Base-by-base conservation (phyloP, 2,797 vertebrate genomes). In the Paratrypauchen microcephalus region DNA sequence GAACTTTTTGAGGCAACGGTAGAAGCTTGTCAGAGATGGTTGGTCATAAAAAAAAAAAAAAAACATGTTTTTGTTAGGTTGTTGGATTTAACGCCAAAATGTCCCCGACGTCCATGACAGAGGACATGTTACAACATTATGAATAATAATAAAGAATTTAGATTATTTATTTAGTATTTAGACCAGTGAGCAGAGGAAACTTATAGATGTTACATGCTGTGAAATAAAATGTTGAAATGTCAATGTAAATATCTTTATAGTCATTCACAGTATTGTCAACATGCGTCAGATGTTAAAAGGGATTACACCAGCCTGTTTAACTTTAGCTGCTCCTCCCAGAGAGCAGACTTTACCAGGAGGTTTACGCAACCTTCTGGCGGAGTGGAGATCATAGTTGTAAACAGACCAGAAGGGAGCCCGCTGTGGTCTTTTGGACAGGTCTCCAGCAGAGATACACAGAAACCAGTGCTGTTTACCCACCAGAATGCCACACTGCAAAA, bases 361-460 rank as follows among this genome's bases (percentile, higher is more conserved):
- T 69, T 74, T 69, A 73, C 68, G 75, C 52, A 83, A 75, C 68
- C 73, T 70, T 58, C 52, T 64, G 39, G 45, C 60, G 21, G 23
- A 78, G 70, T 19, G 61, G 54, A 85, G 71, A 82, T 81, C 73
- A 77, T 16, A 79, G 12, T 66, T 0, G 57, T 63, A 78, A 32
- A 66, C 39, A 69, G 58, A 39, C 41, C 3, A 30, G 71, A 69
- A 39, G 71, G 68, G 32, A 85, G 58, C 74, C 69, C 71, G 76
- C 66, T 62, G 75, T 76, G 75, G 75, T 71, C 81, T 86, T 85
- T 82, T 60, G 73, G 76, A 68, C 69, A 36, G 52, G 68, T 26
- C 64, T 64, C 87, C 85, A 32, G 78, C 81, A 81, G 85, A 23
- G 82, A 76, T 73, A 82, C 81, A 81, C 45, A 69, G 39, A 83